Evolutionary conservation across 1,140 invertebrate species (phyloP), one percentile per base, ranked within the genome.

Genomic region (Drosophila navojoa): DNA sequence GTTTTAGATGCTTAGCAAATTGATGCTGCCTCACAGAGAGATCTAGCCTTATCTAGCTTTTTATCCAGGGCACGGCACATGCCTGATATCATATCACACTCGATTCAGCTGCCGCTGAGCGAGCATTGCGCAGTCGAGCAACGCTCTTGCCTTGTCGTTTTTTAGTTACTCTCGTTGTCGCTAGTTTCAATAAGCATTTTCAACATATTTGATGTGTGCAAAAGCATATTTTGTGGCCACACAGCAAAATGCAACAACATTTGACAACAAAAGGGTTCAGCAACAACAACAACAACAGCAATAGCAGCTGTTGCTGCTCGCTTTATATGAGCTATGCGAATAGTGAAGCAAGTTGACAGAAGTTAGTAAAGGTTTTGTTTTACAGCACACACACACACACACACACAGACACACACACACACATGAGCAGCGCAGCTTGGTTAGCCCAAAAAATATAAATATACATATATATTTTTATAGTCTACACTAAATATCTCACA

Each of bases 131-230:
- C 49, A 64, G 68, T 57, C 52, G 60, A 57, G 49, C 29, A 11
- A 13, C 35, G 3, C 10, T 3, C 3, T 38, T 38, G 10, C 35
- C 13, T 11, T 10, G 3, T 38, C 11, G 35, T 38, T 38, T 11
- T 38, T 38, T 32, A 32, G 32, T 32, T 32, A 32, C 35, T 38
- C 13, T 57, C 10, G 19, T 42, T 49, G 53, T 25, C 47, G 66
- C 25, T 50, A 64, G 32, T 68, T 68, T 72, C 68, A 72, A 72
- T 68, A 64, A 73, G 60, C 42, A 45, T 45, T 73, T 61, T 73
- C 64, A n/a, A 53, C 59, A 60, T 72, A 68, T 60, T 73, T 73
- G 69, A 62, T 73, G 32, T 69, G 42, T 68, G 47, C 64, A 60
- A 60, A 15, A 42, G 16, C 68, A 64, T 72, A 68, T 72, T 60